Evolutionary conservation across 2,888 invertebrate species (phyloP).

Genomic region (Trissolcus japonicus): DNA sequence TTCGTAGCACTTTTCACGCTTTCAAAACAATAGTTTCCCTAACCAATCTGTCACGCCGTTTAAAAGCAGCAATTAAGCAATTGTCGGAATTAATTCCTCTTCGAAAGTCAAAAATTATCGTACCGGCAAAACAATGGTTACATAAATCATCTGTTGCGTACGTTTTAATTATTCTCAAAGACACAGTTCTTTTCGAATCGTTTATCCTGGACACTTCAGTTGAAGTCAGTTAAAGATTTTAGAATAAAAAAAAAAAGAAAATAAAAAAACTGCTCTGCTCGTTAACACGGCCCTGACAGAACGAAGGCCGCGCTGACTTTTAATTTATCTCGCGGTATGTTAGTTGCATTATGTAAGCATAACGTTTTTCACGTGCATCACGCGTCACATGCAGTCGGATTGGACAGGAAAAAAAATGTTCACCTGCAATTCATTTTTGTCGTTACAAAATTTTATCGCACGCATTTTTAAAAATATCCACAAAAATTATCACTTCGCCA

Average conservation of each 20-base stretch:
- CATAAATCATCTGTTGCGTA: no score
- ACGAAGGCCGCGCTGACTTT: slow-evolving; percentile 56
- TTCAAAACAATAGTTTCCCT: no score
- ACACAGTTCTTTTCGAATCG: no score
- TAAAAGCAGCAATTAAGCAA: no score
- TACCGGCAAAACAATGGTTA: no score
- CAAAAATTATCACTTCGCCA: no score
- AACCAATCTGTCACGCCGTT: no score
- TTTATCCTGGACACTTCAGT: no score
- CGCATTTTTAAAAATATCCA: background rate
- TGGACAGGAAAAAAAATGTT: slow-evolving; percentile 37
- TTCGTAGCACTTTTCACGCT: no score
- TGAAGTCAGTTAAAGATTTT: background rate
- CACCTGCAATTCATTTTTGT: slow-evolving; percentile 27
- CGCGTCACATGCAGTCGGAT: slow-evolving; percentile 29
- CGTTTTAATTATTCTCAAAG: no score
- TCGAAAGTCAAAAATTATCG: no score
- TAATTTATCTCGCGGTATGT: slow-evolving; percentile 54
- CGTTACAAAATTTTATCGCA: slow-evolving; percentile 27
- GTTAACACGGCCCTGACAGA: slow-evolving; percentile 41
- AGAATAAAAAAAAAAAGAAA: background rate
- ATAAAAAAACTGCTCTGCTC: background rate
- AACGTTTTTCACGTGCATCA: slow-evolving; percentile 44
- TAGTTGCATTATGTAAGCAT: slow-evolving; percentile 51
- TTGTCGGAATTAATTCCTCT: no score